Percentiles rank a stretch among this genome's conserved stretches.
phyloP scores from a whole-genome alignment of 2,113 vertebrate genomes.

The Cyrtonyx montezumae region DNA sequence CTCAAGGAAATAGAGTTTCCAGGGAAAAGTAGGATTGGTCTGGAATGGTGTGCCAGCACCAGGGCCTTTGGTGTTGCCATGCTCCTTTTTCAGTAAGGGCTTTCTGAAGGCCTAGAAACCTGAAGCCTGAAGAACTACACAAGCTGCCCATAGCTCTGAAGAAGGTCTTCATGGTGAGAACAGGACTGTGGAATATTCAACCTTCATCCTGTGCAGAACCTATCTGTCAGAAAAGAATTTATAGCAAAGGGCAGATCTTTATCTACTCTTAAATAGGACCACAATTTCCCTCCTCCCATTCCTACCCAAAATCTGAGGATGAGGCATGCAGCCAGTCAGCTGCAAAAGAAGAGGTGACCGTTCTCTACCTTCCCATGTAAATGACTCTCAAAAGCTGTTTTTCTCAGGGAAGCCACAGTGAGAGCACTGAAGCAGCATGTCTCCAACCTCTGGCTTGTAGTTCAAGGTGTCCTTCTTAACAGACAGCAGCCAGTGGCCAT shows the following conservation, averaged over 20 bases:
- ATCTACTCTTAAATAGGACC: slow-evolving; percentile 9
- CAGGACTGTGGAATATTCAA: slow-evolving; percentile 25
- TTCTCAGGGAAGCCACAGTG: not conserved
- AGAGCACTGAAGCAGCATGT: not conserved
- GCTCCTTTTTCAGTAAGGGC: not conserved
- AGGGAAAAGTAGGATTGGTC: not conserved
- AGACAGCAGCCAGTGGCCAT: not conserved
- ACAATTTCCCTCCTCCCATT: not conserved
- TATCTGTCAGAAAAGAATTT: slow-evolving; percentile 14
- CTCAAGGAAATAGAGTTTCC: slow-evolving; percentile 5
- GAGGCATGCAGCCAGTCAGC: not conserved
- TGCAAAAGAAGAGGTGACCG: not conserved
- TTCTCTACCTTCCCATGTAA: not conserved
- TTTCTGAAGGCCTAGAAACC: not conserved
- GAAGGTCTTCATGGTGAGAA: slow-evolving; percentile 20
- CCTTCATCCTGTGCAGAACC: not conserved
- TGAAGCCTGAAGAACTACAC: not conserved
- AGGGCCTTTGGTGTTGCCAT: not conserved
- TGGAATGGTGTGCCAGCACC: not conserved
- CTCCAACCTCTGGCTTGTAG: not conserved
- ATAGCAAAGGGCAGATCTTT: not conserved
- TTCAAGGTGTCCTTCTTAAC: not conserved
- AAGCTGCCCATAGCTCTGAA: not conserved
- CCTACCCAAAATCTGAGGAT: slow-evolving; percentile 13
- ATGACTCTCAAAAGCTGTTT: not conserved